Evolutionary conservation across 2,113 vertebrate genomes (phyloP).

Genomic region (Catharus minimus): DNA sequence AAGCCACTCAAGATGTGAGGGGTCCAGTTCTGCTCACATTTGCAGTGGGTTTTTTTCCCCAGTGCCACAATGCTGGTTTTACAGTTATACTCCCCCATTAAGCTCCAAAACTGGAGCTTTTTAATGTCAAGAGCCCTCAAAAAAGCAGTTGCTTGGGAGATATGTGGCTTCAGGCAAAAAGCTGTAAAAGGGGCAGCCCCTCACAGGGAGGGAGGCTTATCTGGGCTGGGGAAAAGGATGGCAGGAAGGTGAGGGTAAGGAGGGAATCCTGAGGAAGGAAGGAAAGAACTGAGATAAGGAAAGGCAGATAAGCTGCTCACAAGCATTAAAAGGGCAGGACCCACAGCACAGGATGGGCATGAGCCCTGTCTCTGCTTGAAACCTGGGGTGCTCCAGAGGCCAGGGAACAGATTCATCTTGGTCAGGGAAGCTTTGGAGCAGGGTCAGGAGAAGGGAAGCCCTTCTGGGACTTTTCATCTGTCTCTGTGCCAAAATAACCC

Average conservation of each 20-base stretch:
- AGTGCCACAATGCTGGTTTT: not conserved
- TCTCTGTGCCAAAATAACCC: not conserved
- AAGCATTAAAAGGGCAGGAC: constrained; percentile 4
- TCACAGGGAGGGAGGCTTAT: not conserved
- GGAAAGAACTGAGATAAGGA: not conserved
- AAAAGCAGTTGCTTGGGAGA: not conserved
- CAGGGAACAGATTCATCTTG: not conserved
- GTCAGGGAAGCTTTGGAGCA: not conserved
- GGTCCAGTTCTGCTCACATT: not conserved
- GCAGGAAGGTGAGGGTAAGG: not conserved
- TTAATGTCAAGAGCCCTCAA: constrained; percentile 4
- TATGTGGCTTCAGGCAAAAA: not conserved
- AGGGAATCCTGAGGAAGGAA: not conserved
- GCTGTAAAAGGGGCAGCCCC: not conserved
- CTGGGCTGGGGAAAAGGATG: not conserved
- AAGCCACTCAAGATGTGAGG: not conserved
- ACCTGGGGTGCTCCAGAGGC: not conserved
- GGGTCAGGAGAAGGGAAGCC: not conserved
- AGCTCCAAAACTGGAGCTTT: not conserved
- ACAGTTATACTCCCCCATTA: not conserved
- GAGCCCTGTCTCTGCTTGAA: not conserved
- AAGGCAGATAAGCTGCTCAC: not conserved
- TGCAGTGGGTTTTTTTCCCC: not conserved
- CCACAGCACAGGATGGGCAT: not conserved
- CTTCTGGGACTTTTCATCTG: not conserved